Base-by-base conservation (phyloP, 2,797 vertebrate species). In the Halcyon badia region DNA sequence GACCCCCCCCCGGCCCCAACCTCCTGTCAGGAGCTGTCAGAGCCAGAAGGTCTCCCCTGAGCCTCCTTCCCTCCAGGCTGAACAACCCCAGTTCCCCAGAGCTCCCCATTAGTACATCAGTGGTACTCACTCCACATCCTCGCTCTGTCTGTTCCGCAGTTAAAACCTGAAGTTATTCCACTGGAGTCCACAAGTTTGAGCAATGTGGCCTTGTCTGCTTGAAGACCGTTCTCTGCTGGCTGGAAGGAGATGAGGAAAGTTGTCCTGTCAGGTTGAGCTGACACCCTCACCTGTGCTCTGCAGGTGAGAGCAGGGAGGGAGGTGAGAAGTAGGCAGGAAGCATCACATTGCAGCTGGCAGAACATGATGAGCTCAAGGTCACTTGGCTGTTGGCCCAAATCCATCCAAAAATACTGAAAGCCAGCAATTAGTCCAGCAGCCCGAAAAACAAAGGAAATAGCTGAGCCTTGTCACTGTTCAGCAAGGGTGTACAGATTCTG, bases 281-380 rank as follows among this genome's bases (percentile, higher is more conserved):
- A 62, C 57, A 66, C 37, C 51, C 28, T 71, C 49, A n/a, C 66
- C 52, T 76, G 54, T 0, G 6, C 76, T 92, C 90, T 87, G 88
- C 81, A 83, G 90, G 83, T 84, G 31, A 68, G 81, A 62, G 66
- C 0, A 0, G 19, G 20, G 10, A 87, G 37, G 52, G 15, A 79
- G 62, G 58, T 54, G 42, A 85, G 62, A 64, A 73, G 31, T 10
- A 73, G 26, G 77, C 64, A 93, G 66, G 20, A 20, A 71, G 44
- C 58, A 64, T 66, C 48, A 49, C 5, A 0, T 68, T 95, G 54
- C 86, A 96, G 91, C 85, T 96, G 94, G 93, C 51, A 80, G 83
- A 80, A 82, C 88, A 68, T 13, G 33, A 25, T 60, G 77, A 95
- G 76, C 89, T 94, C 94, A 95, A 96, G 94, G 75, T 94, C 70